Conservation (phyloP, 2,113 vertebrate genomes). For the Megatriorchis doriae region DNA sequence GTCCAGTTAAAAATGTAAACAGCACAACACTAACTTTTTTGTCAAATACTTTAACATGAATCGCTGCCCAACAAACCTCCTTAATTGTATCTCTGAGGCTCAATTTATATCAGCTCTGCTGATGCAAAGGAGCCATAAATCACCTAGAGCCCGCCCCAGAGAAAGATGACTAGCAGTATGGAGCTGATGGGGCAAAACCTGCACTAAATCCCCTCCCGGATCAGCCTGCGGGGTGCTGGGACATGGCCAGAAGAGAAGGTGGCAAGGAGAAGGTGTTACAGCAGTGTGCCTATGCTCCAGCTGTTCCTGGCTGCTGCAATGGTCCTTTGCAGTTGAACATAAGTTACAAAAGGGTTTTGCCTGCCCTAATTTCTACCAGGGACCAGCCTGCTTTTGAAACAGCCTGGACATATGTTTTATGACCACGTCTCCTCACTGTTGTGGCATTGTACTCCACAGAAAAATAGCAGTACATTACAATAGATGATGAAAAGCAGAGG, state of each 20-base stretch:
- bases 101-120: background rate
- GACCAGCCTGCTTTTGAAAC: background rate
- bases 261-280: background rate
- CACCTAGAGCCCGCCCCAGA: background rate
- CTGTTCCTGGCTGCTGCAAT: background rate
- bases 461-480: background rate
- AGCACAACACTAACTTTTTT: background rate
- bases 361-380: background rate
- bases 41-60: background rate
- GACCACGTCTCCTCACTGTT: background rate
- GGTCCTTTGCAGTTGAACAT: background rate
- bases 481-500: background rate
- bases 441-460: background rate
- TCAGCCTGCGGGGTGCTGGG: background rate
- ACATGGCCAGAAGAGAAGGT: background rate
- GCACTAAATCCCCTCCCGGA: background rate
- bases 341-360: background rate
- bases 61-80: fast-evolving
- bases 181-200: background rate
- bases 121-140: background rate
- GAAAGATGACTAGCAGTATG: background rate
- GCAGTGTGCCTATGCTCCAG: background rate
- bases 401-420: background rate
- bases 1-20: background rate
- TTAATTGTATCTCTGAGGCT: background rate